Percentiles rank a stretch among this genome's conserved stretches.
These are phyloP conservation scores for Hydractinia symbiolongicarpus DNA, from an alignment of 30 jellyfish, hydroid and myxozoan genomes.

Conservation along the genomic window DNA sequence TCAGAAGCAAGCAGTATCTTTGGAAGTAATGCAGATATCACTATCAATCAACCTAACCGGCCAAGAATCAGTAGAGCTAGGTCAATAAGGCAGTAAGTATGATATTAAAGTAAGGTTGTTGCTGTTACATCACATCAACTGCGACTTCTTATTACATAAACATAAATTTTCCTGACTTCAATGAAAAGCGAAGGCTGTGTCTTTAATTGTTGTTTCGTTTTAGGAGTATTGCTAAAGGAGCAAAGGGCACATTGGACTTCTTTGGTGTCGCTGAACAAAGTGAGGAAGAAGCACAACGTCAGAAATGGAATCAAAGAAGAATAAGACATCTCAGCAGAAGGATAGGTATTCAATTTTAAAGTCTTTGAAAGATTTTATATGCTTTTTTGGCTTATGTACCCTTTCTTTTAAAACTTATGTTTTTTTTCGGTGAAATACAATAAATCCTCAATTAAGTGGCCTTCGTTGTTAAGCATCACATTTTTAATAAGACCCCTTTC, in stretches of 20 bases:
- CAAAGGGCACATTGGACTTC: slow-evolving; percentile 13
- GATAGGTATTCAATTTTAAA: not conserved
- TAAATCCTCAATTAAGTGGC: too few species aligned
- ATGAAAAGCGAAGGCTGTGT: not conserved
- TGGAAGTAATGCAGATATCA: slow-evolving; percentile 4
- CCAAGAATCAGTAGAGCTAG: slow-evolving; percentile 2
- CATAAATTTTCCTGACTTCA: too few species aligned
- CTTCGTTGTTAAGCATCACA: too few species aligned
- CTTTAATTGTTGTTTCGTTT: not conserved
- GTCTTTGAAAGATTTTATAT: too few species aligned
- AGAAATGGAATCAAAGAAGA: slow-evolving; percentile 19
- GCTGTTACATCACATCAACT: too few species aligned
- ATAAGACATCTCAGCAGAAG: slow-evolving; percentile 18
- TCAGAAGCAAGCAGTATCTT: slow-evolving; percentile 2
- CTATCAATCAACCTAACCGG: not conserved
- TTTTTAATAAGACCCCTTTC: too few species aligned
- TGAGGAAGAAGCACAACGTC: slow-evolving; percentile 11
- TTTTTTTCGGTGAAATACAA: too few species aligned
- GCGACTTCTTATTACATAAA: too few species aligned
- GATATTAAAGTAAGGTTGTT: too few species aligned
- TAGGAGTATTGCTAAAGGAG: slow-evolving; percentile 8
- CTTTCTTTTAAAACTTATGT: too few species aligned
- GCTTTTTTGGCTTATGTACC: too few species aligned
- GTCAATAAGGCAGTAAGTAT: not conserved
- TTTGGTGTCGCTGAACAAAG: slow-evolving; percentile 21